A percentile compares a stretch with the other conserved stretches of the same genome.
Conservation (phyloP, 1,140 invertebrate species). For the Pachyrhynchus sulphureomaculatus region DNA sequence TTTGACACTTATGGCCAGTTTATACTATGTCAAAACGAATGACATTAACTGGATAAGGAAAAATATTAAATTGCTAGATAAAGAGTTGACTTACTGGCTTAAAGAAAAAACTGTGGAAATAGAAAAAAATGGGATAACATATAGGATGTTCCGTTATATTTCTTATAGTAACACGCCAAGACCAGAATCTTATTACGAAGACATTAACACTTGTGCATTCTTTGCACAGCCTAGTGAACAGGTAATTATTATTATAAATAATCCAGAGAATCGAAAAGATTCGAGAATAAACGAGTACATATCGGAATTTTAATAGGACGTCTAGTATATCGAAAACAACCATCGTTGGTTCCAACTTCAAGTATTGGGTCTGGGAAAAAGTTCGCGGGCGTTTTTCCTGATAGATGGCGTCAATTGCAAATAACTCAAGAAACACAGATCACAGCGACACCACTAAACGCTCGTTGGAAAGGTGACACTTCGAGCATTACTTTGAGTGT, state of each 20-base stretch:
- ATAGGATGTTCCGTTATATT: conserved; percentile 60
- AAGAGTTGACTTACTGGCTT: conserved; percentile 69
- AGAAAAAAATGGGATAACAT: conserved; percentile 56
- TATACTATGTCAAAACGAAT: conserved; percentile 65
- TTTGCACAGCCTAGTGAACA: conserved; percentile 2
- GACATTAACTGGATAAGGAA: conserved; percentile 65
- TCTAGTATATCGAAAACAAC: too few relatives aligned
- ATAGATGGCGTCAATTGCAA: too few relatives aligned
- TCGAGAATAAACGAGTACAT: background rate
- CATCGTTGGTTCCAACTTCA: too few relatives aligned
- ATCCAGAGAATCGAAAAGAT: background rate
- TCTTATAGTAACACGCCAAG: conserved; percentile 67
- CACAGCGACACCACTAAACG: too few relatives aligned
- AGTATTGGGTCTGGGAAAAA: too few relatives aligned
- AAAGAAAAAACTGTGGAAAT: conserved; percentile 59
- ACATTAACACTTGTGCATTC: conserved; percentile 49
- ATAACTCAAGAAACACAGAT: too few relatives aligned
- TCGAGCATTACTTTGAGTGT: too few relatives aligned
- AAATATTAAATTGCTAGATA: conserved; percentile 63
- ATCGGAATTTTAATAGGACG: too few relatives aligned
- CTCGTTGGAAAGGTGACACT: too few relatives aligned
- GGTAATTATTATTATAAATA: conserved; percentile 6
- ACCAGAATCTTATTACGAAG: conserved; percentile 75
- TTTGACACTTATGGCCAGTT: conserved; percentile 73
- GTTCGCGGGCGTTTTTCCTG: too few relatives aligned